Conservation (phyloP, 2,888 invertebrate genomes). For the Drosophila austrosaltans region DNA sequence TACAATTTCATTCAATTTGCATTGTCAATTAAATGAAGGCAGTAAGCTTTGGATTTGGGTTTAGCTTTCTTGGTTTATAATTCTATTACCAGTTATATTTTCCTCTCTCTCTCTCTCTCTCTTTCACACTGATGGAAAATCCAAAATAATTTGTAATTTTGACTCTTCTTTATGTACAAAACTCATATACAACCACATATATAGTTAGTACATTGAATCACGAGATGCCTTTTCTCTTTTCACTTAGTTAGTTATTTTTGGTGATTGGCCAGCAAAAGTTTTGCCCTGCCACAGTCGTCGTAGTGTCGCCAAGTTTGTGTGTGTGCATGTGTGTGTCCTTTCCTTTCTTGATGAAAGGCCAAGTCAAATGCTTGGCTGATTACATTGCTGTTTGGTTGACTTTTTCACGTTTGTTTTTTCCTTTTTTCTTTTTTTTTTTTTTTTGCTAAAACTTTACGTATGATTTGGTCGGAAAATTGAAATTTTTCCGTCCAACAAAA, state of each 20-base stretch:
- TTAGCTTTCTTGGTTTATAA: conserved; percentile 39
- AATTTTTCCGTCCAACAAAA: conserved; percentile 48
- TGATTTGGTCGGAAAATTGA: conserved; percentile 74
- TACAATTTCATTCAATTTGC: conserved; percentile 74
- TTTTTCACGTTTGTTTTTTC: conserved; percentile 8
- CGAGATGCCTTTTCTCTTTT: conserved; percentile 28
- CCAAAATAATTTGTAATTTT: conserved; percentile 59
- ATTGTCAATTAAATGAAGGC: conserved; percentile 69
- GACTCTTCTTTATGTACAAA: conserved; percentile 50
- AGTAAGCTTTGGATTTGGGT: background rate
- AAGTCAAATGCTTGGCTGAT: conserved; percentile 71
- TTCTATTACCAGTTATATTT: conserved; percentile 53
- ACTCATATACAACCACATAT: background rate
- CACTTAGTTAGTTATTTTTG: conserved; percentile 31
- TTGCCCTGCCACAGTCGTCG: conserved; percentile 50
- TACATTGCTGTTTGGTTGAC: conserved; percentile 46
- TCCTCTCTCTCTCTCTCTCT: background rate
- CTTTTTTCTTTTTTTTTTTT: background rate
- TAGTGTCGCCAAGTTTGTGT: conserved; percentile 52
- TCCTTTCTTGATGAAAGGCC: conserved; percentile 66
- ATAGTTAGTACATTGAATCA: conserved; percentile 21
- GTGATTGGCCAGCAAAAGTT: conserved; percentile 70
- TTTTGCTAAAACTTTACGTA: conserved; percentile 63
- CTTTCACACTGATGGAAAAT: conserved; percentile 14
- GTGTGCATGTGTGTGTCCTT: conserved; percentile 26